Evolutionary conservation across 2,888 invertebrate genomes (phyloP).

Genomic region (Lypha dubia): DNA sequence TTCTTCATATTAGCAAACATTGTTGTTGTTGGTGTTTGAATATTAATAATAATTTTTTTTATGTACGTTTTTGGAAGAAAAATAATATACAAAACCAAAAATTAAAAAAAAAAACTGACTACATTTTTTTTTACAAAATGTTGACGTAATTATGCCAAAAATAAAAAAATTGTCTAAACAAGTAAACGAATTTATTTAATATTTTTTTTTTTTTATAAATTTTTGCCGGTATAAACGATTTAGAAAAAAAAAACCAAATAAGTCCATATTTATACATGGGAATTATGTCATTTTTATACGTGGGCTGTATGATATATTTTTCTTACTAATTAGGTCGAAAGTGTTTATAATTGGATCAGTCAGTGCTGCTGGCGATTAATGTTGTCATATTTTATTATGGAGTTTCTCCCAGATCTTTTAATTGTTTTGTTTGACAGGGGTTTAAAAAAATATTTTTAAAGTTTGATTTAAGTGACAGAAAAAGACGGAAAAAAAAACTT

Average conservation of each 20-base stretch:
- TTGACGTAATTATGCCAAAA: conserved; percentile 68
- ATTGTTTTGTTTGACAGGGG: too few species aligned
- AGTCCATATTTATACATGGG: conserved; percentile 18
- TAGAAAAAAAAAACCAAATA: background rate
- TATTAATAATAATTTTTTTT: conserved; percentile 24
- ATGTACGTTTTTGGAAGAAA: background rate
- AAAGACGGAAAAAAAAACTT: background rate
- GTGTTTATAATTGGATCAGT: background rate
- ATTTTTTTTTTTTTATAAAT: background rate
- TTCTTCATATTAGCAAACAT: background rate
- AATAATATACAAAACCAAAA: background rate
- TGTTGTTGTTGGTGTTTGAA: conserved; percentile 36
- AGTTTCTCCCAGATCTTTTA: too few species aligned
- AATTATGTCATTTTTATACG: background rate
- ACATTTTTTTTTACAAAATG: conserved; percentile 14
- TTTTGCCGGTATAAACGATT: background rate
- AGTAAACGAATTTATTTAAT: conserved; percentile 12
- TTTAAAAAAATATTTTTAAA: too few species aligned
- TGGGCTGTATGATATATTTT: conserved; percentile 22
- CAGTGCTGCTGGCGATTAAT: background rate
- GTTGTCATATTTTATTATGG: background rate
- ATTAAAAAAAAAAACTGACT: conserved; percentile 30
- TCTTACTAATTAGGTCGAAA: background rate
- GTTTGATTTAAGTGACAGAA: background rate
- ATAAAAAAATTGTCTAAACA: conserved; percentile 47